These are phyloP conservation scores for Sapajus apella DNA, from an alignment of 2,113 vertebrate species.

Conservation along the genomic window DNA sequence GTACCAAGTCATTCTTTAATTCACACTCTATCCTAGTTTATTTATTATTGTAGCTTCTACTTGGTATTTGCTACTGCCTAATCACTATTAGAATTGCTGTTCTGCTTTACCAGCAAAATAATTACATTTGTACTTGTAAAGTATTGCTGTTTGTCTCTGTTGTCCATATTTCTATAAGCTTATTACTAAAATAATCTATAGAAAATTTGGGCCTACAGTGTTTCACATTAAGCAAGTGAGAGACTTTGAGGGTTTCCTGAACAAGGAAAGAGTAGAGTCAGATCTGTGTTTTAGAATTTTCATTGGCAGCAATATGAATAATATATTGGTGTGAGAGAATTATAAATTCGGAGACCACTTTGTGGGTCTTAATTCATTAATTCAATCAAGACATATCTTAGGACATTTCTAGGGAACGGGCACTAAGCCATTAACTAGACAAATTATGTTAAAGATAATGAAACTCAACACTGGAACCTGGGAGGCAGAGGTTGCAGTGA, in stretches of 20 bases:
- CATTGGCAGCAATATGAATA: neutral
- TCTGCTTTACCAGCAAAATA: neutral
- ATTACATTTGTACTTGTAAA: neutral
- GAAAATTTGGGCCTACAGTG: neutral
- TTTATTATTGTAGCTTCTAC: neutral
- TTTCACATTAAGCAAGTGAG: neutral
- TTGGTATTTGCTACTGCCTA: neutral
- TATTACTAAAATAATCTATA: conserved; percentile 22
- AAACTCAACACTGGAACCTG: neutral
- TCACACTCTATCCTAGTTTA: neutral
- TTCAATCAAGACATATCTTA: neutral
- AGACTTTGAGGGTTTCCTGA: neutral
- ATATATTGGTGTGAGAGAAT: neutral
- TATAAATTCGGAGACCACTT: neutral
- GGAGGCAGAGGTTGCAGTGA: no score
- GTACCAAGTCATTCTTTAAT: neutral
- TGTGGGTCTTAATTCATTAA: neutral
- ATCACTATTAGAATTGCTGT: neutral
- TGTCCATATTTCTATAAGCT: neutral
- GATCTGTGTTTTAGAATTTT: neutral
- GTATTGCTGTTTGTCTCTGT: neutral
- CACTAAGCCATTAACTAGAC: neutral
- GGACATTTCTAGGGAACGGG: neutral
- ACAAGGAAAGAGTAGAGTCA: neutral
- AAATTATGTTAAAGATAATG: neutral